phyloP scores from a whole-genome alignment of 2,797 vertebrate genomes.

The Chloroceryle amazona region DNA sequence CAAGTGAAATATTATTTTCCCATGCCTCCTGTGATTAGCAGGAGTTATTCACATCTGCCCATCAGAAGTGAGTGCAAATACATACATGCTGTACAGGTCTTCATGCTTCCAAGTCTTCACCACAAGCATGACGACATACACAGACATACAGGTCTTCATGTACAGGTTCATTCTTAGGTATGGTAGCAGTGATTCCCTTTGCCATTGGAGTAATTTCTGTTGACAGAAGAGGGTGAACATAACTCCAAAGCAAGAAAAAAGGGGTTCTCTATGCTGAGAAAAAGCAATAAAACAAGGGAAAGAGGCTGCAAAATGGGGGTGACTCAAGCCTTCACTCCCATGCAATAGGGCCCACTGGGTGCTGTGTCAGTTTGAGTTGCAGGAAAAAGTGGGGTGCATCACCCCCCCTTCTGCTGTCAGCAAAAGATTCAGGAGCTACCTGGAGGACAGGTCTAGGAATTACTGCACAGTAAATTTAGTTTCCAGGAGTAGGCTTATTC shows the following conservation, averaged over 20 bases:
- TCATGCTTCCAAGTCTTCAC: background rate
- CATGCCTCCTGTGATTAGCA: background rate
- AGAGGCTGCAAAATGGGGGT: background rate
- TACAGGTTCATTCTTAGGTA: background rate
- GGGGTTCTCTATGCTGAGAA: background rate
- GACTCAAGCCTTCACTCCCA: background rate
- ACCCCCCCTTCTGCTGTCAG: background rate
- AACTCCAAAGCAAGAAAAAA: background rate
- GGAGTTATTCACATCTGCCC: background rate
- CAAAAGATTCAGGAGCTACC: background rate
- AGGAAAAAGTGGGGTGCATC: background rate
- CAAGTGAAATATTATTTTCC: background rate
- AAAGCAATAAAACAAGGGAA: background rate
- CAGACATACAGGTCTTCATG: background rate
- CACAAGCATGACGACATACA: background rate
- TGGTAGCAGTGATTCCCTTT: background rate
- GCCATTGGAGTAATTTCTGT: background rate
- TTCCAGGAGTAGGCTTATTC: background rate
- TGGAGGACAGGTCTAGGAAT: background rate
- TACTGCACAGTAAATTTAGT: background rate
- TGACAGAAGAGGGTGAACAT: background rate
- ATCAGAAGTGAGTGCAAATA: background rate
- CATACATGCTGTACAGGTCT: background rate
- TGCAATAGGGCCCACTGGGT: background rate
- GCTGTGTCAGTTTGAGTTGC: fast-evolving